Conservation (phyloP, 1,140 invertebrate genomes). For the Trachymyrmex cornetzi region DNA sequence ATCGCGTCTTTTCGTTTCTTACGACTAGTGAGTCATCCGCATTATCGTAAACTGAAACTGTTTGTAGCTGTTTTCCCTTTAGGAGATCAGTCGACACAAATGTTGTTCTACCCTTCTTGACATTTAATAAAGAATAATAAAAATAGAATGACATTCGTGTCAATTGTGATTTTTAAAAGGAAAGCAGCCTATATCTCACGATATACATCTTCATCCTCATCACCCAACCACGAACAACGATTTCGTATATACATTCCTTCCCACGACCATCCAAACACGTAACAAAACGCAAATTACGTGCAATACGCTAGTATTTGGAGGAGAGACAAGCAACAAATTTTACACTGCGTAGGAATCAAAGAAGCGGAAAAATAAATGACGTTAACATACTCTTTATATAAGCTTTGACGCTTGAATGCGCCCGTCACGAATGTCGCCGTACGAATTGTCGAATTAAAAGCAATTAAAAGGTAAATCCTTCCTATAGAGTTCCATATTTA, state of each 20-base stretch:
- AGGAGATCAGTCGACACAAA: too few species aligned
- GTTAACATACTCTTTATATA: constrained; percentile 34
- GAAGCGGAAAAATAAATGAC: constrained; percentile 27
- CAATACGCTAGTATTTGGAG: background rate
- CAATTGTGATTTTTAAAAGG: too few species aligned
- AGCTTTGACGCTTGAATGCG: constrained; percentile 36
- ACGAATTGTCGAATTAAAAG: constrained; percentile 37
- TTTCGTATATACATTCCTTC: constrained; percentile 17
- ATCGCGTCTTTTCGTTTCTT: background rate
- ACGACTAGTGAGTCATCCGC: background rate
- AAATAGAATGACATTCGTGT: too few species aligned
- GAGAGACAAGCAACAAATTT: constrained; percentile 4
- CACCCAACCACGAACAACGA: background rate
- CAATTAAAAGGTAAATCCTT: constrained; percentile 66
- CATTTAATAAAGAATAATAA: too few species aligned
- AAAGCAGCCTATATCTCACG: background rate
- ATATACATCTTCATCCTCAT: background rate
- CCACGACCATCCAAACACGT: background rate
- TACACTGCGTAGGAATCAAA: constrained; percentile 14
- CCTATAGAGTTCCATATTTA: constrained; percentile 73
- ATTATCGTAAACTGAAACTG: background rate
- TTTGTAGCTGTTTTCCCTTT: too few species aligned
- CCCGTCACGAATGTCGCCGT: constrained; percentile 1
- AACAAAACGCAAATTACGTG: background rate
- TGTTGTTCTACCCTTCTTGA: too few species aligned